These are phyloP conservation scores for Orthosia incerta DNA, from an alignment of 2,888 invertebrate species.

Conservation along the genomic window DNA sequence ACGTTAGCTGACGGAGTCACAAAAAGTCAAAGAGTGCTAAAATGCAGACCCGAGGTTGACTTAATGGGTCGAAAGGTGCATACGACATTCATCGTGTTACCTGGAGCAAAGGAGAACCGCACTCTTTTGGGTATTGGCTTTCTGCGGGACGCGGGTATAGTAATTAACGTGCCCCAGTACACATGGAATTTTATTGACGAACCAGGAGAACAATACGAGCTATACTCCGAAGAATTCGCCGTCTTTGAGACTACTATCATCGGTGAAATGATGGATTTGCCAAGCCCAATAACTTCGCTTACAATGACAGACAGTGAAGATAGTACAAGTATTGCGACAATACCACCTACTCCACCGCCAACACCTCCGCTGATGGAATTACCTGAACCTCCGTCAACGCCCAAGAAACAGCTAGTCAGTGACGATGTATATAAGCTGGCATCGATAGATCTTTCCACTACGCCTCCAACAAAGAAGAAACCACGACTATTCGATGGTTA, in stretches of 20 bases:
- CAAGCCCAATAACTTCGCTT: no score
- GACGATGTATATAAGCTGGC: neutral
- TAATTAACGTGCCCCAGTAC: neutral
- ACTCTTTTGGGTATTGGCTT: neutral
- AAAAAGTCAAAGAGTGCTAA: neutral
- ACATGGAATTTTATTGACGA: no score
- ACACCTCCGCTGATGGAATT: conserved; percentile 3
- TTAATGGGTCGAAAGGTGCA: neutral
- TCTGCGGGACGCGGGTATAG: neutral
- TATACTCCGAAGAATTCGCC: no score
- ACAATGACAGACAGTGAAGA: no score
- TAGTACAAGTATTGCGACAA: neutral
- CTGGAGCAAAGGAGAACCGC: neutral
- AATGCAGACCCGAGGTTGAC: neutral
- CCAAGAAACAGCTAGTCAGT: neutral
- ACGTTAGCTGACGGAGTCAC: conserved; percentile 6
- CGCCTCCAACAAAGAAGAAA: neutral
- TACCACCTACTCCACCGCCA: neutral
- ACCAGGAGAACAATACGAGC: no score
- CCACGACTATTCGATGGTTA: neutral
- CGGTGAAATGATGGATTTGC: no score
- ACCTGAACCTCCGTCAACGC: neutral
- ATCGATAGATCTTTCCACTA: neutral
- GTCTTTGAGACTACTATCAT: no score
- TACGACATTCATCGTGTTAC: conserved; percentile 2